phyloP scores from a whole-genome alignment of 2,888 invertebrate genomes.

The Cancer borealis region DNA sequence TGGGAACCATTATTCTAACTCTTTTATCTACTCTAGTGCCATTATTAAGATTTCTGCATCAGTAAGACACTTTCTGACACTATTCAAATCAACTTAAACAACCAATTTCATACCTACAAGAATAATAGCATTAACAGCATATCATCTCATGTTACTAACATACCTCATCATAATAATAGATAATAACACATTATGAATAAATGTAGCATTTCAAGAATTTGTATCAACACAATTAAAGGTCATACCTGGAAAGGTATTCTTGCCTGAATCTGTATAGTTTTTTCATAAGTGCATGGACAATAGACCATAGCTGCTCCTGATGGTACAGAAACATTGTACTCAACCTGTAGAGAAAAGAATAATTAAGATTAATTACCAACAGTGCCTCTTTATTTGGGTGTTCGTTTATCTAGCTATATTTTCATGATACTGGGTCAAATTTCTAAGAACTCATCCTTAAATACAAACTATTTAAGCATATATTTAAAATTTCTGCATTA shows the following conservation, averaged over 20 bases:
- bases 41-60: no score
- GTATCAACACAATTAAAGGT: neutral
- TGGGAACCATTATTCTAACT: no score
- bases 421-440: neutral
- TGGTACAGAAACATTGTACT: slow-evolving; percentile 50
- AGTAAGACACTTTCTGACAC: no score
- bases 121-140: no score
- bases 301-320: slow-evolving; percentile 48
- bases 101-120: no score
- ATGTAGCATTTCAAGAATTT: neutral
- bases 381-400: neutral
- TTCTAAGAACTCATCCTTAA: no score
- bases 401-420: neutral
- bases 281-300: slow-evolving; percentile 64
- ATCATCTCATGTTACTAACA: no score
- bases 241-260: slow-evolving; percentile 74
- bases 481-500: no score
- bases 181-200: neutral
- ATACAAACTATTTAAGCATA: no score
- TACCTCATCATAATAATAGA: neutral
- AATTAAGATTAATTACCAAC: neutral
- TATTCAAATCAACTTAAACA: no score
- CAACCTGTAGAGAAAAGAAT: slow-evolving; percentile 56
- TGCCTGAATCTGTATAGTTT: slow-evolving; percentile 63
- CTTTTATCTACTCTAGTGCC: no score